These are phyloP conservation scores for Phainopepla nitens DNA, from an alignment of 2,113 vertebrate species.

Conservation along the genomic window DNA sequence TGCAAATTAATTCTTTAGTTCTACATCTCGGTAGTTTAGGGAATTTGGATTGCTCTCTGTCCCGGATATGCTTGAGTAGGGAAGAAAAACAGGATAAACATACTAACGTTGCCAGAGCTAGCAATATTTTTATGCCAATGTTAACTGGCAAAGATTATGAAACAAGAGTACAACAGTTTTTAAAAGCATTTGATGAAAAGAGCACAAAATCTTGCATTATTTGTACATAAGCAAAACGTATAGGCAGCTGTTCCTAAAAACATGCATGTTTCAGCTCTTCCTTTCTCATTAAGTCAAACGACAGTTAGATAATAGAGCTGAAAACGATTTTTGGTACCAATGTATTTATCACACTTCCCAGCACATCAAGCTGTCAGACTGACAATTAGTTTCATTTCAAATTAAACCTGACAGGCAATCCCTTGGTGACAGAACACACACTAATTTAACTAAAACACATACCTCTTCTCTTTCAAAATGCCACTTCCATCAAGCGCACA, in stretches of 20 bases:
- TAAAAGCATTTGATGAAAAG: neutral
- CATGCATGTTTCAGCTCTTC: neutral
- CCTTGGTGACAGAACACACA: slow-evolving; percentile 68
- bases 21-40: neutral
- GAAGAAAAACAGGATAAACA: neutral
- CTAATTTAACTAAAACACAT: slow-evolving; percentile 55
- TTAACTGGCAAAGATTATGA: neutral
- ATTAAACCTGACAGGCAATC: slow-evolving; percentile 74
- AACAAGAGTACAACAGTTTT: neutral
- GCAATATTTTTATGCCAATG: neutral
- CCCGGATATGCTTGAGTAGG: neutral
- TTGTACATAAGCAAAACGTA: neutral
- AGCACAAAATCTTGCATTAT: neutral
- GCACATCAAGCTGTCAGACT: slow-evolving; percentile 36
- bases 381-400: slow-evolving; percentile 59
- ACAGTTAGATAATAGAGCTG: neutral
- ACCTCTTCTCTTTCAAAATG: neutral
- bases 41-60: neutral
- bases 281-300: neutral
- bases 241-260: neutral
- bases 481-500: neutral
- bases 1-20: slow-evolving; percentile 44
- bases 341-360: neutral
- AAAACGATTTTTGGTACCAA: neutral
- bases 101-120: neutral